Evolutionary conservation across 2,797 vertebrate genomes (phyloP).

Genomic region (Petrocephalus sullivani): DNA sequence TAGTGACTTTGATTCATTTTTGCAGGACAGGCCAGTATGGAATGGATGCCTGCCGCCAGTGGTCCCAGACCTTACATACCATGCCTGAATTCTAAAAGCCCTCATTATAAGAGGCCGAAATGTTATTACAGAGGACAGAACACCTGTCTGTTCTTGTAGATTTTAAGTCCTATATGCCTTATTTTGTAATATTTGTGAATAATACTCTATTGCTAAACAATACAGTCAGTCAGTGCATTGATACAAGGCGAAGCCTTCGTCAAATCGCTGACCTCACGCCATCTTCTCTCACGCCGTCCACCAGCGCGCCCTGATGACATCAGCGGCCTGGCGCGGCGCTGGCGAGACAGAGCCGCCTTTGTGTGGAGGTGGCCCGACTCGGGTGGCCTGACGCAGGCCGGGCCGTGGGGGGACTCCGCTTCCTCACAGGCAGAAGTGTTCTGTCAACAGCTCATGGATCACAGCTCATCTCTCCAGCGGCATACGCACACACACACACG

Average conservation of each 20-base stretch:
- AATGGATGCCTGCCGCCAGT: not conserved
- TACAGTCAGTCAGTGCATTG: not conserved
- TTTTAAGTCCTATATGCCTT: not conserved
- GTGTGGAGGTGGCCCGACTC: conserved; percentile 50
- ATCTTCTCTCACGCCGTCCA: not conserved
- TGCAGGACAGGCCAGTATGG: not conserved
- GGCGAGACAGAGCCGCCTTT: conserved; percentile 45
- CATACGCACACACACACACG: not conserved
- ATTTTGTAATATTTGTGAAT: not conserved
- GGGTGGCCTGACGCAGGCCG: conserved; percentile 60
- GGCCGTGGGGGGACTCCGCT: conserved; percentile 59
- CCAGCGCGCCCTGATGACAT: not conserved
- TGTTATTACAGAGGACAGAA: not conserved
- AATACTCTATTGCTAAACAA: not conserved
- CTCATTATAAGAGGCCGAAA: not conserved
- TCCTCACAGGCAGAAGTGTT: conserved; percentile 71
- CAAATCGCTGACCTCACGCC: not conserved
- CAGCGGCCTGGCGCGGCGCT: not conserved
- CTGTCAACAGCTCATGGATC: conserved; percentile 76
- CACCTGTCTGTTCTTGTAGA: not conserved
- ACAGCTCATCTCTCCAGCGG: conserved; percentile 69
- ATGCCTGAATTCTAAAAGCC: not conserved
- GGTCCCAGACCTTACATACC: not conserved
- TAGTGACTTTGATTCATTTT: not conserved
- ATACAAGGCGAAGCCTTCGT: not conserved